Percentiles rank a stretch among this genome's conserved stretches.
Evolutionary conservation across 2,888 invertebrate genomes (phyloP).

Genomic region (Xestobium rufovillosum): DNA sequence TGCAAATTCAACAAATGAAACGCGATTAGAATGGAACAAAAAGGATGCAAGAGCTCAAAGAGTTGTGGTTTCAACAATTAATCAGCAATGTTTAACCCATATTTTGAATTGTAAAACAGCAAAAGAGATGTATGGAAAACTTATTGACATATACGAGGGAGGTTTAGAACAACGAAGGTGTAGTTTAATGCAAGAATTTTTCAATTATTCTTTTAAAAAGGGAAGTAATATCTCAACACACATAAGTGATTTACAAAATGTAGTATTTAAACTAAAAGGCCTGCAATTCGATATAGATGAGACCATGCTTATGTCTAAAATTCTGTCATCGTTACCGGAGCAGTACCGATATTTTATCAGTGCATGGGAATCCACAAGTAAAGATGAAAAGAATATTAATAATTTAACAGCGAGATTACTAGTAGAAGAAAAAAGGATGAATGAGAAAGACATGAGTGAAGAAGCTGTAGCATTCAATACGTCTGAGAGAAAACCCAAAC

Average conservation of each 20-base stretch:
- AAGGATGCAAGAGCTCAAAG: slow-evolving; percentile 2
- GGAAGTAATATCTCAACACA: slow-evolving; percentile 5
- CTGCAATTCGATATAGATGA: slow-evolving; percentile 11
- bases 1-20: no score
- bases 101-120: background rate
- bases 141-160: background rate
- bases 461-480: no score
- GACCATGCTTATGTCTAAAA: slow-evolving; percentile 16
- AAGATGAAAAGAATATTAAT: slow-evolving; percentile 9
- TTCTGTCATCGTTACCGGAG: slow-evolving; percentile 8
- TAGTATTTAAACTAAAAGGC: slow-evolving; percentile 7
- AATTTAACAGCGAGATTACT: slow-evolving; percentile 11
- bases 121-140: slow-evolving; percentile 3
- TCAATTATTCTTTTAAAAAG: slow-evolving; percentile 2
- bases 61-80: background rate
- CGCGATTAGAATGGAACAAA: no score
- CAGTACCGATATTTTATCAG: slow-evolving; percentile 13
- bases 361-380: slow-evolving; percentile 14
- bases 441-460: background rate
- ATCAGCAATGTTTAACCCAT: background rate
- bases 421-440: slow-evolving; percentile 5
- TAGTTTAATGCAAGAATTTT: slow-evolving; percentile 7
- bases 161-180: slow-evolving; percentile 4
- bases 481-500: no score
- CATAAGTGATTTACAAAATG: slow-evolving; percentile 5